Evolutionary conservation across 2,113 vertebrate species (phyloP), one percentile per base, ranked within the genome.

Genomic region (Agapornis roseicollis): DNA sequence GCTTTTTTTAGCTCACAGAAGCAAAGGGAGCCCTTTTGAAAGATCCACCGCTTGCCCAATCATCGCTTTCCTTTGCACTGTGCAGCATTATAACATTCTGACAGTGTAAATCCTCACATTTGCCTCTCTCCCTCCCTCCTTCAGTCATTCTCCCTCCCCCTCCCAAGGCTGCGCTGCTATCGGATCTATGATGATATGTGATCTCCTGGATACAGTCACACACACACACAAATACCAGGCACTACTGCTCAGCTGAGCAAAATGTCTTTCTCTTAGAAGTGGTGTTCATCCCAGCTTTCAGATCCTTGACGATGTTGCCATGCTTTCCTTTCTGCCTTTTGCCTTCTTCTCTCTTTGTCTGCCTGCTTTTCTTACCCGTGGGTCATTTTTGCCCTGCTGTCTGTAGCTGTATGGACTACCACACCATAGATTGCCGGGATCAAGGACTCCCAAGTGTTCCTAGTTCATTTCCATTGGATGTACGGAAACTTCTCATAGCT

Each of bases 341-440:
- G 94, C 97, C 97, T 84, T 84, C 95, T 97, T 91, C 95, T 94
- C 88, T 91, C 89, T 88, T 96, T 80, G 88, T 44, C 78, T 96
- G 96, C 95, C 89, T 97, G 86, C 91, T 97, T 70, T 90, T 97
- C 77, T 65, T 97, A 3, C 83, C 97, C 42, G 91, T 81, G 53
- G 98, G 96, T 77, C 97, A 97, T 58, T 97, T 96, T 47, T 99
- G 99, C 96, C 99, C 99, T 50, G 96, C 98, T 85, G 98, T 96
- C 96, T 99, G 99, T 96, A 94, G 98, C 95, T 99, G 99, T 97
- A 97, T 98, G 61, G 99, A 99, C 97, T 98, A 98, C 64, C 98
- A 99, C 97, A 99, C 99, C 14, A 98, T 99, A 96, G 98, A 99
- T 93, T 99, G 99, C 97, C 97, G 98, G 63, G 98, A 98, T 80